A percentile compares a stretch with the other conserved stretches of the same genome.
phyloP scores from a whole-genome alignment of 35 echinoderm and acorn worm genomes.

The Lytechinus pictus region DNA sequence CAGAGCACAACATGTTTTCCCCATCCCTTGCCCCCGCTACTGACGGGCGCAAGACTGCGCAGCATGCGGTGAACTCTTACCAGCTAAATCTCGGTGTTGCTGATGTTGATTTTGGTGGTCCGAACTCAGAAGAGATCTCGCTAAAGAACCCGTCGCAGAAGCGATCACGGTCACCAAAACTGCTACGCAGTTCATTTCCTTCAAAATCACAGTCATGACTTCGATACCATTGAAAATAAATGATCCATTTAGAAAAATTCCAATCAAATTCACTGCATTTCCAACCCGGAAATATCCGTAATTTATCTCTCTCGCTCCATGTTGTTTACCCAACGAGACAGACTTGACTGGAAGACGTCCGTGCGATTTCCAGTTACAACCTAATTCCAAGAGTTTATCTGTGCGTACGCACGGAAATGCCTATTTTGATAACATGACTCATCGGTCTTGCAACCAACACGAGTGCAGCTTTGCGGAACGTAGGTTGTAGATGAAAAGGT shows the following conservation, averaged over 20 bases:
- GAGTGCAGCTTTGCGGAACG: neutral
- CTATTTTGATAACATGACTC: conserved; percentile 29
- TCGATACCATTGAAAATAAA: neutral
- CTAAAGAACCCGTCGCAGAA: neutral
- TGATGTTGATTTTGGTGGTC: neutral
- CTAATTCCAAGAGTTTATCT: neutral
- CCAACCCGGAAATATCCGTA: conserved; percentile 16
- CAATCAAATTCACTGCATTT: neutral
- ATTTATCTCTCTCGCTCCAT: neutral
- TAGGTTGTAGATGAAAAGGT: neutral
- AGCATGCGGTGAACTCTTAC: neutral
- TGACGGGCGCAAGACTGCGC: neutral
- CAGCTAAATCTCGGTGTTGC: neutral
- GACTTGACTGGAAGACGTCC: neutral
- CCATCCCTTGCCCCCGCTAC: no score
- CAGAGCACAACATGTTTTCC: no score
- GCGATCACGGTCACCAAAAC: neutral
- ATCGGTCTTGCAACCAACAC: neutral
- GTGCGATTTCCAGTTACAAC: conserved; percentile 31
- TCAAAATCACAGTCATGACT: neutral
- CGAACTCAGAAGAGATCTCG: neutral
- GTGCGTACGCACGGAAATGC: conserved; percentile 20
- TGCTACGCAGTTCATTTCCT: neutral
- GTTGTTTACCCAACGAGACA: conserved; percentile 24
- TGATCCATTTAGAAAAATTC: conserved; percentile 23